Base-by-base conservation (phyloP, 2,888 invertebrate genomes). In the Drosophila acutilabella region DNA sequence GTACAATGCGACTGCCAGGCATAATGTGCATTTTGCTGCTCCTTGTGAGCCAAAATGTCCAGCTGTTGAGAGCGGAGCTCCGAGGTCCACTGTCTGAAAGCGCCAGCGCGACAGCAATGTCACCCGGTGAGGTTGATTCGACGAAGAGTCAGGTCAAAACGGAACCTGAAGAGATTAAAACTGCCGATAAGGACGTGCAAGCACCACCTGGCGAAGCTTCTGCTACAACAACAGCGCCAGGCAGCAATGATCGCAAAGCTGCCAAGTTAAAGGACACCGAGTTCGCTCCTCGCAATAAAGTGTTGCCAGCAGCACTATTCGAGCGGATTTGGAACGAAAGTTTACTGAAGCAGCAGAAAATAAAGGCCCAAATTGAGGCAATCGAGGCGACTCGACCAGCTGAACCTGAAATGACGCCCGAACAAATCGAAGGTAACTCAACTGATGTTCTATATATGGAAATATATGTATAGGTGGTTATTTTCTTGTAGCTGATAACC, bases 351-450 rank as follows among this genome's bases (percentile, higher is more conserved):
- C 80, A 90, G 40, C 76, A 90, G 48, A 88, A 90, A n/a, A 65
- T 91, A 0, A 82, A 85, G 38, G 86, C 89, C 0, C 81, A 90
- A 74, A 91, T 91, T 6, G 84, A 86, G 58, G 62, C 61, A 7
- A 79, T 90, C 4, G 88, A 89, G 65, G 69, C 81, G 0, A 67
- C 54, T 5, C 72, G 65, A 11, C 61, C 68, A 23, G 59, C 54
- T 3, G 93, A 92, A 53, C 85, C 92, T 33, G 88, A 92, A 26
- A 85, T 68, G 6, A 87, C 90, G 1, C 79, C 84, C 72, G 53
- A 93, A 83, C 93, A 96, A 74, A 92, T 94, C 88, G 95, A 96
- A 94, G 95, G 96, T 95, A 90, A 45, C 13, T 36, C 13, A 36
- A 36, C 13, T 36, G 11, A 13, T 4, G 4, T 3, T 13, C 36